A percentile compares a stretch with the other conserved stretches of the same genome.
Evolutionary conservation across 1,140 invertebrate genomes (phyloP).

Genomic region (Brachionus asplanchnoidis): DNA sequence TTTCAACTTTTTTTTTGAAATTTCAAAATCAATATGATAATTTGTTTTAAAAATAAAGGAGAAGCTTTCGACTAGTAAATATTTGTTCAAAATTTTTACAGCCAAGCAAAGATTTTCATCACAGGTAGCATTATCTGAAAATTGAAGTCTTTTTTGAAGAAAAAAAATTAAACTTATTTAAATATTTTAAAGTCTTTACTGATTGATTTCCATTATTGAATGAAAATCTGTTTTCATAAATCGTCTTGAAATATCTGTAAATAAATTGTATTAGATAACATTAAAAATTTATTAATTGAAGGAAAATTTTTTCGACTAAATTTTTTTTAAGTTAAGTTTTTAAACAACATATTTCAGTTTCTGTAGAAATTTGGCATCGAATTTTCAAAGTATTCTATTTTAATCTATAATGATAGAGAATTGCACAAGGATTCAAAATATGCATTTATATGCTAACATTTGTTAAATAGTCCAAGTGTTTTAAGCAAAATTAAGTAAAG

Average conservation of each 20-base stretch:
- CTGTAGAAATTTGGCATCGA: too few species aligned
- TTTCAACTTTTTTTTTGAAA: not conserved
- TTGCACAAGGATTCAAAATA: too few species aligned
- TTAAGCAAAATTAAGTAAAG: too few species aligned
- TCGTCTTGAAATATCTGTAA: not conserved
- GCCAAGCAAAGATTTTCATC: not conserved
- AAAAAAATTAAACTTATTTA: not conserved
- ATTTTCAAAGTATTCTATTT: too few species aligned
- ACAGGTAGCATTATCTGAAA: not conserved
- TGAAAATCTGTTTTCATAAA: not conserved
- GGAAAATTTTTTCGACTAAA: not conserved
- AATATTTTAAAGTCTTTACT: not conserved
- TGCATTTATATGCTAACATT: too few species aligned
- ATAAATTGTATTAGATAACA: too few species aligned
- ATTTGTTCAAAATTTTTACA: not conserved
- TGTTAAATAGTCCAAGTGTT: too few species aligned
- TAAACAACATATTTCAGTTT: not conserved
- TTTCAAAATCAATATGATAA: not conserved
- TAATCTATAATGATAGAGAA: too few species aligned
- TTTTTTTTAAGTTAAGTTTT: not conserved
- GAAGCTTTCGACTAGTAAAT: not conserved
- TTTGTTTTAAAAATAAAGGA: not conserved
- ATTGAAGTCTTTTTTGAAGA: not conserved
- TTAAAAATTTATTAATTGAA: too few species aligned
- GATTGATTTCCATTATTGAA: not conserved